These are phyloP conservation scores for Ametastegia equiseti DNA, from an alignment of 2,888 invertebrate species.

Conservation along the genomic window DNA sequence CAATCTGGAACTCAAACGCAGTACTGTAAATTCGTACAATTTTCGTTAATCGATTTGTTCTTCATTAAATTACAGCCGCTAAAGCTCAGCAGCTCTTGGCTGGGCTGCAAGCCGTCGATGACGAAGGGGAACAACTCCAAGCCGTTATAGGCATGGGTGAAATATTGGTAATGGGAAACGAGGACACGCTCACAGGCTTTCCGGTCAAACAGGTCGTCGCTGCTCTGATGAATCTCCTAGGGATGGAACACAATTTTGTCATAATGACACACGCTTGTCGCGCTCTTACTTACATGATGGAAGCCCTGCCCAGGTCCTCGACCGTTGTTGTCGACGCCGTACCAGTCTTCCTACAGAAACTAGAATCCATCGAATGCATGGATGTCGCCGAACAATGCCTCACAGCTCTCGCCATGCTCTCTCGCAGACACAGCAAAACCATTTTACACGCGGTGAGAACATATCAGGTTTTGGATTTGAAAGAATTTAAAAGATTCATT, in stretches of 20 bases:
- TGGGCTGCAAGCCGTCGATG: constrained; percentile 94
- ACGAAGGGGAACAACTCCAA: constrained; percentile 97
- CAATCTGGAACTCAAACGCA: too few relatives aligned
- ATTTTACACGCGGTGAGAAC: constrained; percentile 91
- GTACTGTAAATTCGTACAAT: too few relatives aligned
- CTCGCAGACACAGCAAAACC: constrained; percentile 96
- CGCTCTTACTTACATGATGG: constrained; percentile 99
- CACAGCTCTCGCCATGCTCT: constrained; percentile 98
- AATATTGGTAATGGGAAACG: constrained; percentile 99
- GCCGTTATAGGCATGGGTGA: constrained; percentile 99
- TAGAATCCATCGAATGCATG: constrained; percentile 99
- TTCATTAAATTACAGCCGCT: constrained; percentile 79
- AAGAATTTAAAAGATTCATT: neutral
- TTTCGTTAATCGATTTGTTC: neutral
- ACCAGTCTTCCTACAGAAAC: constrained; percentile 96
- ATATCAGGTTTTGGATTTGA: neutral
- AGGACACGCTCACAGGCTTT: constrained; percentile 98
- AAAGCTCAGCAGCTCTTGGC: constrained; percentile 96
- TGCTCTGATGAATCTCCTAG: constrained; percentile 92
- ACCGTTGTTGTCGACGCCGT: constrained; percentile 98
- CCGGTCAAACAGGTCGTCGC: constrained; percentile 99
- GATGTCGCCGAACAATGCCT: constrained; percentile 99
- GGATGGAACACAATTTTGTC: constrained; percentile 99
- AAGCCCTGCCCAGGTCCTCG: constrained; percentile 97
- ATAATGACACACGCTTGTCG: constrained; percentile 99